phyloP scores from a whole-genome alignment of 2,113 vertebrate species.

The Elephas maximus region DNA sequence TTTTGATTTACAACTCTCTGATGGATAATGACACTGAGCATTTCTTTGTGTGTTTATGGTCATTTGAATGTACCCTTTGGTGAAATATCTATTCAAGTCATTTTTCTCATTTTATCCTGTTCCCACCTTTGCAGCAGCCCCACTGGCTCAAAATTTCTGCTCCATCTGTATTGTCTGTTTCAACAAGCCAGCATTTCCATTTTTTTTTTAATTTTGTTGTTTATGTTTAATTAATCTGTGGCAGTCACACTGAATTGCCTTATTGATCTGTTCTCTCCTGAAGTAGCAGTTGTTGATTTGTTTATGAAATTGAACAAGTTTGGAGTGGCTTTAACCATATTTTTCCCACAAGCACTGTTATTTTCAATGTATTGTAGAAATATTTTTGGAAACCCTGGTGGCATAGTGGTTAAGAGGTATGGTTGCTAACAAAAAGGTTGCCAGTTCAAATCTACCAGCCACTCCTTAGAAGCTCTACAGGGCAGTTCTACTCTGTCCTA shows the following conservation, averaged over 20 bases:
- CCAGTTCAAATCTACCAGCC: no score
- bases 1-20: neutral
- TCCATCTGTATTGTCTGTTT: neutral
- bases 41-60: neutral
- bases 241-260: neutral
- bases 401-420: no score
- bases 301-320: neutral
- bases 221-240: neutral
- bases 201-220: neutral
- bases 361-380: neutral
- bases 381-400: no score
- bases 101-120: neutral
- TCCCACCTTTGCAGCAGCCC: neutral
- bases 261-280: neutral
- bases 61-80: neutral
- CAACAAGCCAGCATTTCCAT: neutral
- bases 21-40: neutral
- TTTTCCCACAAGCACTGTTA: neutral
- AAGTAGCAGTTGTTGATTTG: neutral
- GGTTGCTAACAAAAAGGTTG: no score
- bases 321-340: neutral
- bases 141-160: neutral
- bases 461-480: no score
- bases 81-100: neutral
- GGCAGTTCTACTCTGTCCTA: no score